phyloP scores from a whole-genome alignment of 2,113 vertebrate genomes.

The Motacilla tschutschensis region DNA sequence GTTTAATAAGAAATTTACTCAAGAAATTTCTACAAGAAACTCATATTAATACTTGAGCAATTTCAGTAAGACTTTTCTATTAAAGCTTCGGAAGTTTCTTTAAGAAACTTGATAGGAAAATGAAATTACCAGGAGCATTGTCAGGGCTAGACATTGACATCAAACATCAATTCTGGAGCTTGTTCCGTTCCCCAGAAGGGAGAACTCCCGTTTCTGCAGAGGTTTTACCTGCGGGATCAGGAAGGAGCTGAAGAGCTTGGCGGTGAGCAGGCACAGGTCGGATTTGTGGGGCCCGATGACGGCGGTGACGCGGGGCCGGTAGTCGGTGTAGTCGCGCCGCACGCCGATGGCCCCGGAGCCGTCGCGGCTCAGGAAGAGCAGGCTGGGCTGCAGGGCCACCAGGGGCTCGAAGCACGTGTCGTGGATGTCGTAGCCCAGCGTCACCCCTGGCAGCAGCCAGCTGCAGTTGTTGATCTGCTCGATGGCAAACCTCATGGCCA shows the following conservation, averaged over 20 bases:
- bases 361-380: conserved; percentile 70
- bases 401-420: conserved; percentile 76
- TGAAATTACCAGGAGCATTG: not conserved
- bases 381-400: conserved; percentile 73
- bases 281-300: conserved; percentile 83
- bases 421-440: conserved; percentile 77
- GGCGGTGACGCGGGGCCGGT: conserved; percentile 77
- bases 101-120: not conserved
- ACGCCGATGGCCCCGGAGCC: conserved; percentile 24
- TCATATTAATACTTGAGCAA: too few species aligned
- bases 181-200: too few species aligned
- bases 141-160: not conserved
- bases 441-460: conserved; percentile 74
- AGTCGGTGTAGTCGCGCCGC: conserved; percentile 78
- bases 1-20: too few species aligned
- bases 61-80: too few species aligned
- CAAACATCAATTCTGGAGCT: not conserved
- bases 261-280: conserved; percentile 72
- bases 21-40: too few species aligned
- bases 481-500: conserved; percentile 85
- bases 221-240: conserved; percentile 80
- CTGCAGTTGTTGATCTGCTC: conserved; percentile 87
- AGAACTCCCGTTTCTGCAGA: too few species aligned
- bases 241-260: conserved; percentile 83
- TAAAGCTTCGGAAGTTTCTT: too few species aligned